These are phyloP conservation scores for Myripristis jacobus DNA, from an alignment of 2,797 vertebrate genomes.

Conservation along the genomic window DNA sequence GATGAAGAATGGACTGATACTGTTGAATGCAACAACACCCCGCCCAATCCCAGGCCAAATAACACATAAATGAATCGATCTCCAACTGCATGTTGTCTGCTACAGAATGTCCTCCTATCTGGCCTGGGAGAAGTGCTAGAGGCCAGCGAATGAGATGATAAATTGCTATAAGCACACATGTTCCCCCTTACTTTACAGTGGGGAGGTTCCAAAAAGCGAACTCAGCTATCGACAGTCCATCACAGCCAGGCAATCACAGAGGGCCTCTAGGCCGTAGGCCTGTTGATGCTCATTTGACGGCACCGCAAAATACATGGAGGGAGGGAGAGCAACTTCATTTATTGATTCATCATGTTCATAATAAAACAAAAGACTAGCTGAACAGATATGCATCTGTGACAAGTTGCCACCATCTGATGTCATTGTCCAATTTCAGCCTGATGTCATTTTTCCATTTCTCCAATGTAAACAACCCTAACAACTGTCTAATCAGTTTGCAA, in stretches of 20 bases:
- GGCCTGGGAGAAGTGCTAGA: neutral
- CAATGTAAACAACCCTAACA: constrained; percentile 26
- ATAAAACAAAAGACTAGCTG: neutral
- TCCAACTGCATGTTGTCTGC: neutral
- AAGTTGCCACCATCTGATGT: constrained; percentile 10
- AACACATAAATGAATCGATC: constrained; percentile 13
- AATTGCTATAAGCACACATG: neutral
- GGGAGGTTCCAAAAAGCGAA: neutral
- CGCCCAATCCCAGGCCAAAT: constrained; percentile 18
- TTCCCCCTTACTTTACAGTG: constrained; percentile 2
- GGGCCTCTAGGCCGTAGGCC: neutral
- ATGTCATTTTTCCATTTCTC: constrained; percentile 20
- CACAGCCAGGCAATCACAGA: neutral
- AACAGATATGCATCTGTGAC: constrained; percentile 32
- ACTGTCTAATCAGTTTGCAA: constrained; percentile 11
- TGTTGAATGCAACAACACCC: constrained; percentile 3
- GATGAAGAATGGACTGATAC: constrained; percentile 4
- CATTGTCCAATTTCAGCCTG: constrained; percentile 17
- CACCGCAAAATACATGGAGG: constrained; percentile 2
- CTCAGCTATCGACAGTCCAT: neutral
- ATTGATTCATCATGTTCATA: constrained; percentile 16
- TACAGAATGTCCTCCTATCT: constrained; percentile 1
- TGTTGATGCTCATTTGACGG: neutral
- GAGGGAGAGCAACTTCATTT: neutral
- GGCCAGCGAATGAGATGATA: neutral